These are phyloP conservation scores for Drosophila neonasuta DNA, from an alignment of 2,888 invertebrate species.

Conservation along the genomic window DNA sequence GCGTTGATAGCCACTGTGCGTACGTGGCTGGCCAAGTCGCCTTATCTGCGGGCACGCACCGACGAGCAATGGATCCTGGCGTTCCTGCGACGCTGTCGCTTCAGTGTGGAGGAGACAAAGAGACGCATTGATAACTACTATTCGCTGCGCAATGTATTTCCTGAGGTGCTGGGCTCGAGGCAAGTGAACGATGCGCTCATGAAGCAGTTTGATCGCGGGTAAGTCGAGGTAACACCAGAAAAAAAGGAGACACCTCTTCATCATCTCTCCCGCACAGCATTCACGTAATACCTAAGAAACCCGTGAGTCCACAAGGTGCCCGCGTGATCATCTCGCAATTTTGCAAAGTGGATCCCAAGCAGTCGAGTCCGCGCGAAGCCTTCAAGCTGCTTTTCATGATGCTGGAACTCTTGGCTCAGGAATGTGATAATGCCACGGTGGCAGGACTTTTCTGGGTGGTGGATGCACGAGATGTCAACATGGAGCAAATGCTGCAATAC, in stretches of 20 bases:
- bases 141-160: constrained; percentile 66
- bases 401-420: constrained; percentile 69
- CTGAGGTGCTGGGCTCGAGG: constrained; percentile 69
- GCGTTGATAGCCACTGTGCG: constrained; percentile 51
- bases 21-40: constrained; percentile 68
- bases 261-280: constrained; percentile 43
- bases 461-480: constrained; percentile 70
- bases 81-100: constrained; percentile 72
- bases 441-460: constrained; percentile 69
- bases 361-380: constrained; percentile 63
- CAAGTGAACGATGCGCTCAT: constrained; percentile 61
- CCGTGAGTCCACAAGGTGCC: constrained; percentile 57
- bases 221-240: neutral
- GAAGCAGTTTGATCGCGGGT: constrained; percentile 67
- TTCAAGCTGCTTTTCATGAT: constrained; percentile 77
- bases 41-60: constrained; percentile 65
- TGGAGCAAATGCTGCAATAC: constrained; percentile 75
- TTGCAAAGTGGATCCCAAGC: constrained; percentile 69
- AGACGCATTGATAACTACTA: constrained; percentile 72
- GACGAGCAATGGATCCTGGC: constrained; percentile 63
- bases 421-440: constrained; percentile 69
- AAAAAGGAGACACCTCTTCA: neutral
- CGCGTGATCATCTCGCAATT: constrained; percentile 73
- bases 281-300: constrained; percentile 67
- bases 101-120: constrained; percentile 72